Percentiles rank a stretch among this genome's conserved stretches.
Conservation (phyloP, 2,113 vertebrate species). For the Pimephales promelas region DNA sequence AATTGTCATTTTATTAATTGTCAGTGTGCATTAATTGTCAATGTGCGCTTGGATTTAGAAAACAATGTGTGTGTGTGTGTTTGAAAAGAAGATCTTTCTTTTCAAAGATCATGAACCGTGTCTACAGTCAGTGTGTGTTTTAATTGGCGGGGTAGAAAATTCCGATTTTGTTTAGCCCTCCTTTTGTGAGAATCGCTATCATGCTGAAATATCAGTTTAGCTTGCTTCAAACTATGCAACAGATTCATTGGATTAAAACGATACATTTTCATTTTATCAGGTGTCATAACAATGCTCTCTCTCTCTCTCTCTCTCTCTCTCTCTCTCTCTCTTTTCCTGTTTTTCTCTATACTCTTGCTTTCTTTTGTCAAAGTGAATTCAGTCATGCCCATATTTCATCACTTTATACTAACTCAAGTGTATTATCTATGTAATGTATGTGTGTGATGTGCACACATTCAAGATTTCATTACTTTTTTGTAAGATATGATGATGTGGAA, state of each 20-base stretch:
- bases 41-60: background rate
- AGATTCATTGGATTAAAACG: slow-evolving; percentile 67
- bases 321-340: slow-evolving; percentile 46
- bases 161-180: slow-evolving; percentile 11
- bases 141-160: slow-evolving; percentile 17
- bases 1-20: background rate
- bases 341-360: slow-evolving; percentile 57
- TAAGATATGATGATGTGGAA: slow-evolving; percentile 82
- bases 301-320: slow-evolving; percentile 50
- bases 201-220: slow-evolving; percentile 65
- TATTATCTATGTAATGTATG: slow-evolving; percentile 63
- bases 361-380: slow-evolving; percentile 62
- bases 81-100: slow-evolving; percentile 3
- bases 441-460: slow-evolving; percentile 58
- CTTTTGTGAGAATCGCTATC: slow-evolving; percentile 59
- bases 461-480: slow-evolving; percentile 75
- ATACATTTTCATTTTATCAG: slow-evolving; percentile 53
- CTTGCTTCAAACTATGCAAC: slow-evolving; percentile 83
- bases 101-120: slow-evolving; percentile 50
- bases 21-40: too few species aligned
- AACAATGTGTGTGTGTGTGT: background rate
- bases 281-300: slow-evolving; percentile 35
- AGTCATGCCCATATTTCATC: slow-evolving; percentile 52
- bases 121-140: slow-evolving; percentile 59
- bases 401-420: slow-evolving; percentile 65